Base-by-base conservation (phyloP, 35 echinoderm and acorn worm genomes). In the Lytechinus variegatus region DNA sequence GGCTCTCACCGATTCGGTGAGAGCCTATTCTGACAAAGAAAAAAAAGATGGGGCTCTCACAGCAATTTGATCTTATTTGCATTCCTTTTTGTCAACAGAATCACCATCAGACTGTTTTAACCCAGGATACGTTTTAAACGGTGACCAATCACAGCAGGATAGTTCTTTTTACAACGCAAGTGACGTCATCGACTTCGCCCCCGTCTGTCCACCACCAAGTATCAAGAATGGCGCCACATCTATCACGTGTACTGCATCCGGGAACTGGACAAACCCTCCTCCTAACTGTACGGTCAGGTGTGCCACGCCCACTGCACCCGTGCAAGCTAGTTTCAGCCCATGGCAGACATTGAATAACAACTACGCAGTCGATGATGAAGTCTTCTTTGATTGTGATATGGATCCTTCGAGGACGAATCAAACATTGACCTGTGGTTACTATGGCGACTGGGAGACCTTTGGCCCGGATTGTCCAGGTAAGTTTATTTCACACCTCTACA, bases 271-370 rank as follows among this genome's bases (percentile, higher is more conserved):
- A 54, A 10, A 90, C 27, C 88, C 88, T 44, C 27, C 88, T 6
- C 88, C 88, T 21, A 90, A 29, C 52, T 90, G 88, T 54, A 52
- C 88, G 10, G 88, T 90, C 29, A 44, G 88, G 11, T 90, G 88
- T 54, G 1, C 29, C 88, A 90, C 29, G 16, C 88, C 88, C 28
- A 54, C 28, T 4, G 29, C 88, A 54, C 88, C 88, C 29, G 14
- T 54, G 27, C 9, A 54, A 4, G 28, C 88, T 10, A 14, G 4
- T 44, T 90, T 90, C 88, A 90, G 3, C 52, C 0, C 88, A 4
- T 5, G 52, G 10, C 29, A 52, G 28, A 90, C 88, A 10, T 14
- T 90, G 29, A 21, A 44, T 52, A 7, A 90, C 1, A 90, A 2
- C 29, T 90, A 90, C 28, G 88, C 29, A 44, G 88, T 52, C 10